These are phyloP conservation scores for Xenopus laevis DNA, from an alignment of 2,113 vertebrate species.

Conservation along the genomic window DNA sequence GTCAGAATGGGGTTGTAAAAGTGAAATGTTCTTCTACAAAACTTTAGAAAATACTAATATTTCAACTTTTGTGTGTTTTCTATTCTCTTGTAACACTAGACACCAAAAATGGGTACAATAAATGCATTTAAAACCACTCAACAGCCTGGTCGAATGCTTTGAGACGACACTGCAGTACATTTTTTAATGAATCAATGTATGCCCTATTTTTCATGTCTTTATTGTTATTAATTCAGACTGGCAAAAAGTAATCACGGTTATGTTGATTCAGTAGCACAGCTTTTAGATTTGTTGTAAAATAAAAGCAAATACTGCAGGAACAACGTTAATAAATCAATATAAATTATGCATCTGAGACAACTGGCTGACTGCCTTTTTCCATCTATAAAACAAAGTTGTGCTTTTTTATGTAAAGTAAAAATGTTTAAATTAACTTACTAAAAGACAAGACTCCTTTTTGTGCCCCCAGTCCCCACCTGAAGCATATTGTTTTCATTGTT, in stretches of 20 bases:
- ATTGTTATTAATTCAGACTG: conserved; percentile 5
- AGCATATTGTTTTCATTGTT: too few species aligned
- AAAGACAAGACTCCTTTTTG: too few species aligned
- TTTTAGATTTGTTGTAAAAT: conserved; percentile 22
- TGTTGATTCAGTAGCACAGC: conserved; percentile 17
- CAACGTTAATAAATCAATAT: conserved; percentile 10
- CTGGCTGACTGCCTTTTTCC: background rate
- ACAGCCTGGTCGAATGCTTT: background rate
- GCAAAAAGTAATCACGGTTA: conserved; percentile 3
- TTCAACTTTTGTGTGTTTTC: too few species aligned
- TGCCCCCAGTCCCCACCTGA: too few species aligned
- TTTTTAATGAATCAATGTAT: conserved; percentile 14
- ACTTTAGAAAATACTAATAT: too few species aligned
- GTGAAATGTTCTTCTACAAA: too few species aligned
- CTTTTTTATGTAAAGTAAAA: background rate
- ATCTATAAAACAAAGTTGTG: background rate
- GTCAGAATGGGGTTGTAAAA: background rate
- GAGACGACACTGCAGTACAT: background rate
- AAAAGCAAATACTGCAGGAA: conserved; percentile 11
- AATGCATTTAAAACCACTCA: too few species aligned
- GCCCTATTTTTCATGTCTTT: background rate
- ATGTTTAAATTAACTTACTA: background rate
- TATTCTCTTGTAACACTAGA: too few species aligned
- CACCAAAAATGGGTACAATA: too few species aligned
- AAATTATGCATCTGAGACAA: background rate